Percentiles rank a stretch among this genome's conserved stretches.
phyloP scores from a whole-genome alignment of 2,888 invertebrate genomes.

The Brachyopa scutellaris region DNA sequence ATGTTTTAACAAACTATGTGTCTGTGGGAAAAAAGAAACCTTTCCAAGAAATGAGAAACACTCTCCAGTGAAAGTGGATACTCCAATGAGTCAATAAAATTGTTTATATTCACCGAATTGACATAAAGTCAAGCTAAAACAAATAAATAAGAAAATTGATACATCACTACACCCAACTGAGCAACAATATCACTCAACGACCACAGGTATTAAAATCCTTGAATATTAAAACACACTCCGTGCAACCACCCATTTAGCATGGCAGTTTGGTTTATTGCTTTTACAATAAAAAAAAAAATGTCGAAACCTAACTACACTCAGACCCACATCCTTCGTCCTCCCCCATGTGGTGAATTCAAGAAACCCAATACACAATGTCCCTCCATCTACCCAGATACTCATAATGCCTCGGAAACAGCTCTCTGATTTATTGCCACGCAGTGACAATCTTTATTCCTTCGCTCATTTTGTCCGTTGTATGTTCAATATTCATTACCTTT shows the following conservation, averaged over 20 bases:
- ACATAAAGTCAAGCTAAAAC: background rate
- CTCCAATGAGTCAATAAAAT: slow-evolving; percentile 3
- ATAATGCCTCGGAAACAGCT: slow-evolving; percentile 55
- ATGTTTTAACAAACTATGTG: no score
- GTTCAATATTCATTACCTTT: slow-evolving; percentile 66
- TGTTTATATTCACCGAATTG: slow-evolving; percentile 17
- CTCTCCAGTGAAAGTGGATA: no score
- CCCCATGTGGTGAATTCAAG: slow-evolving; percentile 64
- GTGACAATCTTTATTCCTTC: slow-evolving; percentile 66
- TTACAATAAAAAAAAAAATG: slow-evolving; percentile 65
- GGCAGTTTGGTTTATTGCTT: slow-evolving; percentile 65
- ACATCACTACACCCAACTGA: slow-evolving; percentile 62
- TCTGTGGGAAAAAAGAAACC: no score
- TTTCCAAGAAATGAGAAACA: no score
- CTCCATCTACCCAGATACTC: slow-evolving; percentile 17
- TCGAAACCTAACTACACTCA: slow-evolving; percentile 37
- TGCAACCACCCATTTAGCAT: slow-evolving; percentile 69
- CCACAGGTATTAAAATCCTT: slow-evolving; percentile 50
- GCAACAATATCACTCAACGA: slow-evolving; percentile 48
- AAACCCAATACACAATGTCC: slow-evolving; percentile 57
- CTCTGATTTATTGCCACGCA: slow-evolving; percentile 67
- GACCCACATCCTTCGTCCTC: slow-evolving; percentile 57
- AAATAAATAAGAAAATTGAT: slow-evolving; percentile 41
- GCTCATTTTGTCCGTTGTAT: slow-evolving; percentile 64
- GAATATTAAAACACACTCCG: slow-evolving; percentile 60